A percentile compares a stretch with the other conserved stretches of the same genome.
phyloP scores from a whole-genome alignment of 2,797 vertebrate genomes.

The Tolypeutes matacus region DNA sequence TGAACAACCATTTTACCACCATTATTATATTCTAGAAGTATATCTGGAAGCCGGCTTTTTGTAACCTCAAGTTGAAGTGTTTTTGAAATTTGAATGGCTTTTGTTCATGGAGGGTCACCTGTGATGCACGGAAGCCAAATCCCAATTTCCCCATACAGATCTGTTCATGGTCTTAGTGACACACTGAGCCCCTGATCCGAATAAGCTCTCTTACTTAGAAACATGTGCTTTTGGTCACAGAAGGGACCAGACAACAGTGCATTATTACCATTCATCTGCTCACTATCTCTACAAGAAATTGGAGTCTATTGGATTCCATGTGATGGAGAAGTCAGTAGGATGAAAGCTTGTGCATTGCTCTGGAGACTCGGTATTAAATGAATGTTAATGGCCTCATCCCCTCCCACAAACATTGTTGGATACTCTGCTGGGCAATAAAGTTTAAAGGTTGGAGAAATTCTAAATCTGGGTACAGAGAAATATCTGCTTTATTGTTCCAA shows the following conservation, averaged over 20 bases:
- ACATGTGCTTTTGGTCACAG: neutral
- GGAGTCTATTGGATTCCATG: neutral
- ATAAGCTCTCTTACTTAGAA: neutral
- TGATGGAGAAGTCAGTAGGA: neutral
- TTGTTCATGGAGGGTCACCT: constrained; percentile 54
- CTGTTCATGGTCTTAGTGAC: neutral
- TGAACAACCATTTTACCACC: neutral
- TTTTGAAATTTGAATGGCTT: constrained; percentile 58
- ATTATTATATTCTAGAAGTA: neutral
- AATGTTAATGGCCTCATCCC: constrained; percentile 59
- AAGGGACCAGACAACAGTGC: constrained; percentile 24
- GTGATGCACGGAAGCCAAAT: neutral
- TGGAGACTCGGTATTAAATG: constrained; percentile 12
- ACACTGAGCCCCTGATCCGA: neutral
- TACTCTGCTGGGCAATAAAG: constrained; percentile 60
- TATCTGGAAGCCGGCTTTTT: neutral
- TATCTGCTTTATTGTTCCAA: constrained; percentile 55
- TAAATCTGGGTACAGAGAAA: constrained; percentile 61
- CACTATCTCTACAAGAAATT: neutral
- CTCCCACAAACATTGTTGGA: constrained; percentile 58
- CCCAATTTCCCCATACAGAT: neutral
- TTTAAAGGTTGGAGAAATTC: constrained; percentile 73
- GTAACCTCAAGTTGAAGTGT: neutral
- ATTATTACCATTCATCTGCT: constrained; percentile 38
- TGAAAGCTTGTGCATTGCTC: neutral